These are phyloP conservation scores for Alentia gelatinosa DNA, from an alignment of 2,888 invertebrate genomes.

Conservation along the genomic window DNA sequence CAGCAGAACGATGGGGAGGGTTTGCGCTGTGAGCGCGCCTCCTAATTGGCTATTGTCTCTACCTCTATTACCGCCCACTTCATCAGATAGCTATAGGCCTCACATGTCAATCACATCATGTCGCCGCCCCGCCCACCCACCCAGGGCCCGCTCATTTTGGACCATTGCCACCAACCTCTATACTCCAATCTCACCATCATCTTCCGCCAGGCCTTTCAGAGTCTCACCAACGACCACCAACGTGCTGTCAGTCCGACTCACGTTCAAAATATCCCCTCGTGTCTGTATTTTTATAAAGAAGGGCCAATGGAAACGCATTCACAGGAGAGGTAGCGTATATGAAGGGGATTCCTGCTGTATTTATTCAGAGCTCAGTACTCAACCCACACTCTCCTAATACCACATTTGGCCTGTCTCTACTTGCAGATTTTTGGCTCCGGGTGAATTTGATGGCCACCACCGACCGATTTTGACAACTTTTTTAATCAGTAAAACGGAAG, in stretches of 20 bases:
- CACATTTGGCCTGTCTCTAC: too few species aligned
- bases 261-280: too few species aligned
- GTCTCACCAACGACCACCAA: background rate
- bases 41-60: conserved; percentile 57
- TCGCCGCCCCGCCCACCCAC: background rate
- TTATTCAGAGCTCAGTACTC: too few species aligned
- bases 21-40: conserved; percentile 13
- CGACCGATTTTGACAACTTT: too few species aligned
- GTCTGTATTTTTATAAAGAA: too few species aligned
- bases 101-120: conserved; percentile 47
- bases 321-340: background rate
- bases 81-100: conserved; percentile 17
- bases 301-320: conserved; percentile 45
- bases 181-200: conserved; percentile 23
- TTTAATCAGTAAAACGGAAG: too few species aligned
- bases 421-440: too few species aligned
- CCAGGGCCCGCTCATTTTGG: background rate
- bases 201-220: background rate
- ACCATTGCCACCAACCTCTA: conserved; percentile 5
- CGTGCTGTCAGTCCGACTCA: background rate
- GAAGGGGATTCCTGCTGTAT: too few species aligned
- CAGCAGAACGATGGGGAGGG: background rate
- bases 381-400: too few species aligned
- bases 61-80: conserved; percentile 51
- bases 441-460: too few species aligned